Base-by-base conservation (phyloP, 2,888 invertebrate species). In the Drosophila limbata region DNA sequence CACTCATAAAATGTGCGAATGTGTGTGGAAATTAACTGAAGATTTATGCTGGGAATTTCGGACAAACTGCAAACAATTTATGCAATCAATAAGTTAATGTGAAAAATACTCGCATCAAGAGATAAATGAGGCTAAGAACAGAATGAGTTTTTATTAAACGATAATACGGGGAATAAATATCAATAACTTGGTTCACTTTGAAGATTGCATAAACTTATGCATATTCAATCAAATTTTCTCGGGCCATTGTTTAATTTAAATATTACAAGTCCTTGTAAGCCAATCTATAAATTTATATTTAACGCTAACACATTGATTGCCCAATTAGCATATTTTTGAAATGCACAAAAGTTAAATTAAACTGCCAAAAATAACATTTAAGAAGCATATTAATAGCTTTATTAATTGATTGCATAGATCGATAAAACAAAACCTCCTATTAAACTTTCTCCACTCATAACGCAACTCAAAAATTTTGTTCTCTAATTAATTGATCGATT, bases 1-100 rank as follows among this genome's bases (percentile, higher is more conserved):
- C 45, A 47, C 37, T 42, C 62, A 31, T 59, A 40, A 60, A 64
- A 39, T 63, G 63, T 25, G 69, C 61, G 55, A 63, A 57, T 44
- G 44, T 44, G 44, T 47, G n/a, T 45, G 44, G 31, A 57, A 74
- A 57, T 65, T 52, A 66, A 45, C 33, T 19, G 5, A 19, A 47
- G 60, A 66, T 45, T 55, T 65, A 40, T 56, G 53, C 19, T 39
- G 63, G 53, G 17, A 70, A 47, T 40, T 39, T 55, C 52, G 19
- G 5, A 21, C 11, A 17, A 19, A 37, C 10, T 19, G 39, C 25
- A 53, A 62, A 33, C 31, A 13, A 4, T 19, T 33, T 13, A n/a
- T 25, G 15, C n/a, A 10, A 57, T 64, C 57, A 37, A 57, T 40
- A 62, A 40, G 21, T 21, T 13, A 42, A 13, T 21, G 13, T 28